A percentile compares a stretch with the other conserved stretches of the same genome.
phyloP scores from a whole-genome alignment of 2,113 vertebrate genomes.

The Calypte anna region DNA sequence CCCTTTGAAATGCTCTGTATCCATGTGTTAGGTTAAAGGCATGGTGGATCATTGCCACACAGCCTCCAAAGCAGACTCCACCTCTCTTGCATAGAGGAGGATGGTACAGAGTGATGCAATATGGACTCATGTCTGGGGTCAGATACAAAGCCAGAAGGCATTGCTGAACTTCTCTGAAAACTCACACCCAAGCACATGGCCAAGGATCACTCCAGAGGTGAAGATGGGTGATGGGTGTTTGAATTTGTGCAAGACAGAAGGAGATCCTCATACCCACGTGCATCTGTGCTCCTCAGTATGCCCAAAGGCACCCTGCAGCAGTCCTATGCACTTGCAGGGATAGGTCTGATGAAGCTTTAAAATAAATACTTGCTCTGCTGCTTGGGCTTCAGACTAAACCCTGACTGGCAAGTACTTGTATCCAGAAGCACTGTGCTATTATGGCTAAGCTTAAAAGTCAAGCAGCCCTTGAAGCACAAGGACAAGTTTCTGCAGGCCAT shows the following conservation, averaged over 20 bases:
- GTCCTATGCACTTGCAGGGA: rapidly evolving
- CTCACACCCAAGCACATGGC: not conserved
- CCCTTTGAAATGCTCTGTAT: not conserved
- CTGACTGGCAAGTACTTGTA: not conserved
- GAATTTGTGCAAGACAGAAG: not conserved
- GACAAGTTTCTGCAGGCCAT: constrained; percentile 13
- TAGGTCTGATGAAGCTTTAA: not conserved
- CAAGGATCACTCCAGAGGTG: not conserved
- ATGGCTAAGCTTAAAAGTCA: not conserved
- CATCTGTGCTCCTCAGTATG: not conserved
- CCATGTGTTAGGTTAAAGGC: not conserved
- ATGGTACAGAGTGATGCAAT: not conserved
- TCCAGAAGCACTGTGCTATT: not conserved
- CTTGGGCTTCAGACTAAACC: not conserved
- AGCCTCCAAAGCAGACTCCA: not conserved
- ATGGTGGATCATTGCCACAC: not conserved
- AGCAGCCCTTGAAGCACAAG: not conserved
- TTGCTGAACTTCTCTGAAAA: not conserved
- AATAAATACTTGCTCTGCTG: not conserved
- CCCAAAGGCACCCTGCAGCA: not conserved
- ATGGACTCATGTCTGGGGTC: rapidly evolving
- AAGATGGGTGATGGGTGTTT: not conserved
- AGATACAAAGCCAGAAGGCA: not conserved
- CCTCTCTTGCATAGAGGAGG: not conserved
- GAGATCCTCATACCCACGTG: not conserved